Evolutionary conservation across 2,888 invertebrate genomes (phyloP), one percentile per base, ranked within the genome.

Genomic region (Drosophila rubida): DNA sequence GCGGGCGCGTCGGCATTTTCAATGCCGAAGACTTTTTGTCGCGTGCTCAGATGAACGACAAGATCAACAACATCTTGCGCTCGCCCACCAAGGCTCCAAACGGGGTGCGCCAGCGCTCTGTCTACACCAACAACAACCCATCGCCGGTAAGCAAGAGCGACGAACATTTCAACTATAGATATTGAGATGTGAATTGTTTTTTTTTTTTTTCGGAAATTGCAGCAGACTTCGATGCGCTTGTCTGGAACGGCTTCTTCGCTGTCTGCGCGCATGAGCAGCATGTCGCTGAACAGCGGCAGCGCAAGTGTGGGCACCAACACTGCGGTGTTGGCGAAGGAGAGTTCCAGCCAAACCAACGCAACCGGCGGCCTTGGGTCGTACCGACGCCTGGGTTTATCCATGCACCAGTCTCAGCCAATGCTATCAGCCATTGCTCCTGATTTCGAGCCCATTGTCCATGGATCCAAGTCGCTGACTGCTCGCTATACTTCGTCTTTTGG

Each of bases 71-170:
- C 73, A 91, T 91, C 41, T 46, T 91, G 19, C 83, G 90, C 7
- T 88, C 91, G 30, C 91, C 91, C 0, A 89, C 87, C 9, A 88
- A 88, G 45, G 71, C 88, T 2, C 69, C 90, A 1, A 90, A 88
- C 19, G 89, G 90, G 0, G 87, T 91, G 1, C 90, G 92, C 0
- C 92, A 92, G 64, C 89, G 91, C 50, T 91, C 91, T 9, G 87
- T 92, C 0, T 92, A 89, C 69, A 92, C 92, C 48, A 90, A 91
- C 35, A 91, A 90, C 76, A 89, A 89, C 23, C 84, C 86, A 51
- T 81, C 90, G 35, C 86, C 90, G 83, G 92, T 92, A 78, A 78
- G 86, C 70, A 7, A 13, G 19, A 1, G 13, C 4, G 32, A 13
- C 5, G 9, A 13, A 13, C 13, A 32, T 32, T 32, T 35, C 2